A percentile compares a stretch with the other conserved stretches of the same genome.
These are phyloP conservation scores for Sebastes alutus DNA, from an alignment of 2,797 vertebrate genomes.

Conservation along the genomic window DNA sequence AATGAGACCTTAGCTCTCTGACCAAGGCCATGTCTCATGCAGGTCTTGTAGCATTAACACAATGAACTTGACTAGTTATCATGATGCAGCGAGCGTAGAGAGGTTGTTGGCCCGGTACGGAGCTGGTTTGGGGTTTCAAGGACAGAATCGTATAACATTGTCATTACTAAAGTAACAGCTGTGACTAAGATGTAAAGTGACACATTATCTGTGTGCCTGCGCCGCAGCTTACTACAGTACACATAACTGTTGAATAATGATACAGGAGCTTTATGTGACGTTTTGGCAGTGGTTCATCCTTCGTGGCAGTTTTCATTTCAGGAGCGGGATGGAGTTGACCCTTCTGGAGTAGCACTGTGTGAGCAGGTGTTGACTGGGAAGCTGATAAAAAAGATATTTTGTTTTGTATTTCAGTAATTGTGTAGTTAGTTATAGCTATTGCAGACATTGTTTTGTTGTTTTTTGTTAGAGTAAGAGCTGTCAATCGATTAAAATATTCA, in stretches of 20 bases:
- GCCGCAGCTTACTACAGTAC: constrained; percentile 23
- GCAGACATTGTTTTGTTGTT: neutral
- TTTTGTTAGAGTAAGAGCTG: neutral
- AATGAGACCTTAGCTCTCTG: constrained; percentile 28
- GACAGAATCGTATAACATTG: constrained; percentile 67
- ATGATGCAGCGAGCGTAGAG: constrained; percentile 53
- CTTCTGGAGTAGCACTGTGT: neutral
- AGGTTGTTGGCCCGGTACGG: constrained; percentile 45
- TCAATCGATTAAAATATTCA: no score
- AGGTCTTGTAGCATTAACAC: constrained; percentile 42
- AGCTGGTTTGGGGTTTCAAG: constrained; percentile 65
- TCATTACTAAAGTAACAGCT: constrained; percentile 71
- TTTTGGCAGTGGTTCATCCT: constrained; percentile 55
- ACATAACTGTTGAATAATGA: constrained; percentile 61
- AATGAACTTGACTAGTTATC: constrained; percentile 44
- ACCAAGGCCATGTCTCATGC: constrained; percentile 15
- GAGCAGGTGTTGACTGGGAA: constrained; percentile 3
- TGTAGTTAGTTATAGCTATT: neutral
- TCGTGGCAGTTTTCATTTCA: constrained; percentile 36
- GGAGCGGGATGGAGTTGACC: constrained; percentile 40
- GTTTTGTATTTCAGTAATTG: neutral
- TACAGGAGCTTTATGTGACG: constrained; percentile 38
- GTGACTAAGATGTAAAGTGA: constrained; percentile 67
- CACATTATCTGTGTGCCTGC: constrained; percentile 55
- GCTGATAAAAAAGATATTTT: neutral